Percentiles rank a stretch among this genome's conserved stretches.
phyloP scores from a whole-genome alignment of 1,140 invertebrate species.

The Phymorhynchus buccinoides region DNA sequence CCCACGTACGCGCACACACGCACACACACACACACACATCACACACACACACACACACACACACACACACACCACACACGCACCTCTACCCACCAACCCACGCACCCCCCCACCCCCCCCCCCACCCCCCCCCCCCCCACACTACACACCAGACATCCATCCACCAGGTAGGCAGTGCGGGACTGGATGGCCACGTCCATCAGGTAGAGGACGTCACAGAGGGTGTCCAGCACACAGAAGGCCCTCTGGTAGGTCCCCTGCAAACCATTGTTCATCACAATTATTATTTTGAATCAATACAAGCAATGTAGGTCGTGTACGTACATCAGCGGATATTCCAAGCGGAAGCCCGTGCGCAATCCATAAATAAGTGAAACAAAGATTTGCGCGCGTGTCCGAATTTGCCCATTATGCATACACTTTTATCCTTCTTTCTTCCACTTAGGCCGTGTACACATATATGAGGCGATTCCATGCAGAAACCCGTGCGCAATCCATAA shows the following conservation, averaged over 20 bases:
- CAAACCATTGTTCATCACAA: neutral
- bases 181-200: constrained; percentile 53
- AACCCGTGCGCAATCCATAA: no score
- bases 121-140: no score
- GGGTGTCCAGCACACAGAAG: constrained; percentile 49
- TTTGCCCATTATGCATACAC: no score
- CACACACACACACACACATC: neutral
- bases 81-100: constrained; percentile 47
- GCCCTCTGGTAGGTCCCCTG: constrained; percentile 22
- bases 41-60: neutral
- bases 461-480: no score
- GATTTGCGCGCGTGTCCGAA: no score
- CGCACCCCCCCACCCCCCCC: constrained; percentile 33
- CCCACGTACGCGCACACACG: neutral
- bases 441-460: no score
- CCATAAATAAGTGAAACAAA: no score
- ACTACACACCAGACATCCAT: constrained; percentile 56
- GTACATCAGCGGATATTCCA: no score
- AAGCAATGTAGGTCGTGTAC: neutral
- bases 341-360: no score
- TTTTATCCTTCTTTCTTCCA: no score
- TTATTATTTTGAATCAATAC: no score
- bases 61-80: neutral
- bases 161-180: constrained; percentile 50
- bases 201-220: constrained; percentile 52